Base-by-base conservation (phyloP, 2,888 invertebrate genomes). In the Sinopyrophorus schimmeli region DNA sequence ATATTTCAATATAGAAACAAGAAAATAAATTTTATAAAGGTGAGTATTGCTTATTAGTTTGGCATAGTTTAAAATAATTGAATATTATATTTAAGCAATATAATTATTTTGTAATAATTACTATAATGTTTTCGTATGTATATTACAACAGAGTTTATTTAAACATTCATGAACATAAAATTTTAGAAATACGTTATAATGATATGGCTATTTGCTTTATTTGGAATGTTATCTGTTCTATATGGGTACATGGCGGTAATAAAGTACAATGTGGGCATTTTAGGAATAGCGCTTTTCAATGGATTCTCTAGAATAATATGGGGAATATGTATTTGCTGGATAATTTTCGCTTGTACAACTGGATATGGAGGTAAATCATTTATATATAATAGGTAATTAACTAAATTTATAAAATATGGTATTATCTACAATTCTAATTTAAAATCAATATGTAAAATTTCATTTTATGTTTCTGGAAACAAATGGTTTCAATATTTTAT, bases 301-400 rank as follows among this genome's bases (percentile, higher is more conserved):
- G 42, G 54, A 9, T 37, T 61, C 9, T 48, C 53, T 6, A 27
- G 56, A 17, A 35, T 54, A 5, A 31, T 47, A 12, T 62, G 61
- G 61, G 39, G 44, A 27, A 10, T 53, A 5, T 53, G 53, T 11
- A 34, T 61, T 23, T 43, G 55, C 18, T 60, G 61, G 61, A 37
- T 61, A 6, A 54, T 62, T 24, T 58, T 56, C 38, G 48, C 55
- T 26, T 61, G 61, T 35, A 37, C 42, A 11, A 51, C 47, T 27
- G 57, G 59, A 12, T 51, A 55, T 37, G 57, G 60, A 17, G 56
- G 61, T 57, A 49, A 48, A 23, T n/a, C n/a, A n/a, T n/a, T n/a
- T n/a, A n/a, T n/a, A n/a, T n/a, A n/a, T n/a, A n/a, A n/a, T n/a
- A n/a, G n/a, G n/a, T n/a, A n/a, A n/a, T n/a, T n/a, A n/a, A n/a